phyloP scores from a whole-genome alignment of 2,113 vertebrate genomes.

The Saguinus midas region DNA sequence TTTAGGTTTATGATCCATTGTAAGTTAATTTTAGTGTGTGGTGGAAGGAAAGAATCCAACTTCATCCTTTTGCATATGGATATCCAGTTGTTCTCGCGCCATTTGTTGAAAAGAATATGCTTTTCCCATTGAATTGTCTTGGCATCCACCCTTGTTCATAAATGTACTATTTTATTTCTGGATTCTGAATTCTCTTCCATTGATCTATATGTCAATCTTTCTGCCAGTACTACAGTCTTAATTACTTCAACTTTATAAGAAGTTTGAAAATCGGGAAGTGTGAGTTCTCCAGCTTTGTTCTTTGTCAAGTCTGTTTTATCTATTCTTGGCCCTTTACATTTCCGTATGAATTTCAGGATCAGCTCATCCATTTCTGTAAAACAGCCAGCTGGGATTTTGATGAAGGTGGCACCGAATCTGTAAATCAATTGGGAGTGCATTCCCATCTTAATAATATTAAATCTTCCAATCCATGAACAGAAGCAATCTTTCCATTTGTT shows the following conservation, averaged over 20 bases:
- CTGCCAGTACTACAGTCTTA: not conserved
- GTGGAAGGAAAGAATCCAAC: not conserved
- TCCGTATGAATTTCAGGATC: conserved; percentile 38
- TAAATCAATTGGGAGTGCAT: not conserved
- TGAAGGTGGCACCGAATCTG: not conserved
- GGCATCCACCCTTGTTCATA: not conserved
- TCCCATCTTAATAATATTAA: not conserved
- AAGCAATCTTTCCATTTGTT: not conserved
- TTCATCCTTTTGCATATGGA: not conserved
- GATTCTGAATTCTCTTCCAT: not conserved
- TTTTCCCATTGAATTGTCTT: not conserved
- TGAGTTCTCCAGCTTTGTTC: conserved; percentile 13
- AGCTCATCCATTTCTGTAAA: not conserved
- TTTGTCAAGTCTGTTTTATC: conserved; percentile 37
- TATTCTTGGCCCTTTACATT: conserved; percentile 13
- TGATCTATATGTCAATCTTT: not conserved
- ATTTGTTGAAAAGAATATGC: conserved; percentile 44
- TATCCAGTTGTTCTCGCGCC: not conserved
- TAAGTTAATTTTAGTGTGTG: not conserved
- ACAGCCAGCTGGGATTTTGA: conserved; percentile 13
- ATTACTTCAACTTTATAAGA: not conserved
- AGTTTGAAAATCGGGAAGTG: not conserved
- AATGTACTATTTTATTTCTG: conserved; percentile 18
- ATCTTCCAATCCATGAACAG: not conserved
- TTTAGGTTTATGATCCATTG: not conserved